Conservation (phyloP, 2,888 invertebrate species). For the Synergus itoensis region DNA sequence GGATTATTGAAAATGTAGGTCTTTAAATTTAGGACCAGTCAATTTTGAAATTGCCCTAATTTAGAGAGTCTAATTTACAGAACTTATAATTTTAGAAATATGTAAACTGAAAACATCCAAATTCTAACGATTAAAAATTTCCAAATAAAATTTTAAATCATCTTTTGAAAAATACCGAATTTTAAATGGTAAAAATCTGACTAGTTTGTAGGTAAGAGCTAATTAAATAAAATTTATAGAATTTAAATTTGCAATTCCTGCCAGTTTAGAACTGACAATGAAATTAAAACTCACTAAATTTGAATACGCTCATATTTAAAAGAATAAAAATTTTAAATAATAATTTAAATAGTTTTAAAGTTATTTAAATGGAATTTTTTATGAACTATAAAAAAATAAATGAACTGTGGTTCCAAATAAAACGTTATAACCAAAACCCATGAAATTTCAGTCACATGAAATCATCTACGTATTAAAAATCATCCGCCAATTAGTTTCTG, state of each 20-base stretch:
- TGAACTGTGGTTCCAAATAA: neutral
- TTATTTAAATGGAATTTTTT: neutral
- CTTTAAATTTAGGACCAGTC: too few species aligned
- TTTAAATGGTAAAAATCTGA: too few species aligned
- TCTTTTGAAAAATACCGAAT: too few species aligned
- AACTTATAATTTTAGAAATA: too few species aligned
- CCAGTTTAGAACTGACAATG: neutral
- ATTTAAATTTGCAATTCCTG: too few species aligned
- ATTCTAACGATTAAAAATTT: neutral
- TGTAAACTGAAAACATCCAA: neutral
- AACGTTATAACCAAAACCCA: neutral
- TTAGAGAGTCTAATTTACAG: too few species aligned
- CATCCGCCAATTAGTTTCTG: neutral
- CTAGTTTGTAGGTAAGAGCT: too few species aligned
- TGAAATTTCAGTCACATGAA: constrained; percentile 7
- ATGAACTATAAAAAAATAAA: neutral
- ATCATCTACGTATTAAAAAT: neutral
- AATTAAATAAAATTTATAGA: too few species aligned
- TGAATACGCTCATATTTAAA: neutral
- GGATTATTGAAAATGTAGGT: too few species aligned
- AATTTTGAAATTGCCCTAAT: too few species aligned
- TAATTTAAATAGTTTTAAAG: neutral
- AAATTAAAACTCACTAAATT: too few species aligned
- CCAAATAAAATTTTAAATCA: neutral
- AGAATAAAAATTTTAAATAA: neutral